Percentiles rank a stretch among this genome's conserved stretches.
These are phyloP conservation scores for Crax fasciolata DNA, from an alignment of 2,797 vertebrate species.

Conservation along the genomic window DNA sequence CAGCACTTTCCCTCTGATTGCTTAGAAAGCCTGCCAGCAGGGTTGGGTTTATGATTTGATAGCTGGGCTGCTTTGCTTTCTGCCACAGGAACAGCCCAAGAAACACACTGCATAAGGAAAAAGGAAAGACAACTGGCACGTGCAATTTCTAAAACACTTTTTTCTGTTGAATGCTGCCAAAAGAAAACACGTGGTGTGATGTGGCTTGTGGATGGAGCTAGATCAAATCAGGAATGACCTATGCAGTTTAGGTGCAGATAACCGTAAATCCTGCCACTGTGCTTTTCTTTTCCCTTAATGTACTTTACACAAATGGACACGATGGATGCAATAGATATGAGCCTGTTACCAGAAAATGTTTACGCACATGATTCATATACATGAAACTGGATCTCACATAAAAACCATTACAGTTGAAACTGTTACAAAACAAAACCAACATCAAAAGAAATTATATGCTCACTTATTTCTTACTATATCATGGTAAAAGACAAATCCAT, in stretches of 20 bases:
- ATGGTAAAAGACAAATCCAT: neutral
- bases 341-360: neutral
- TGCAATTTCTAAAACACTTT: neutral
- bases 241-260: neutral
- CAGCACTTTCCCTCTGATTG: neutral
- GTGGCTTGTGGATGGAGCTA: neutral
- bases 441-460: neutral
- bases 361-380: neutral
- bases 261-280: rapidly evolving
- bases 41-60: neutral
- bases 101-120: neutral
- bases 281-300: neutral
- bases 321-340: neutral
- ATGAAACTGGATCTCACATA: neutral
- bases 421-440: neutral
- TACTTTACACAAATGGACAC: neutral
- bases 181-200: rapidly evolving
- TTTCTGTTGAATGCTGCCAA: neutral
- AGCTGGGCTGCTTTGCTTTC: neutral
- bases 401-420: neutral
- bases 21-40: neutral
- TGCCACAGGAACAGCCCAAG: neutral
- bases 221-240: neutral
- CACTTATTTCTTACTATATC: neutral
- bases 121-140: neutral